Percentiles rank a stretch among this genome's conserved stretches.
Conservation (phyloP, 2,797 vertebrate genomes). For the Amblyopsis hoosieri region DNA sequence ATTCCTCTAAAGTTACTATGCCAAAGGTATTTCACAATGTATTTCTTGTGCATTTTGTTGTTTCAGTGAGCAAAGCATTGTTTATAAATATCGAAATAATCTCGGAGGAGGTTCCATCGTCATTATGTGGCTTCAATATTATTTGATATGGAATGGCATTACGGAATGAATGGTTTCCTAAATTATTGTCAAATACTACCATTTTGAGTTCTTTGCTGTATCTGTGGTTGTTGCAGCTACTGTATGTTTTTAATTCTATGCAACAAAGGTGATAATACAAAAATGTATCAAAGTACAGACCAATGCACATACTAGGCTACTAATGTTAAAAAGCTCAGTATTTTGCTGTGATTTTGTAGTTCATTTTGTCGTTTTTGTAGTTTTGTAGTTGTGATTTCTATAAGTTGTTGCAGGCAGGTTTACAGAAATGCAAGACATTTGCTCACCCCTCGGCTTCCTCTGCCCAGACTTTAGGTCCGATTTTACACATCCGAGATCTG, state of each 20-base stretch:
- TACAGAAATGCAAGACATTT: too few species aligned
- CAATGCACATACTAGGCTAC: too few species aligned
- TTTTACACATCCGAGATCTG: too few species aligned
- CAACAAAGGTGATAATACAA: background rate
- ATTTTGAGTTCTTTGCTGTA: constrained; percentile 2
- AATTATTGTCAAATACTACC: constrained; percentile 33
- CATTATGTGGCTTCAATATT: constrained; percentile 6
- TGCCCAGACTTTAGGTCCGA: too few species aligned
- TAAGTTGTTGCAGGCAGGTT: too few species aligned
- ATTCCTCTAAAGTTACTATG: constrained; percentile 43
- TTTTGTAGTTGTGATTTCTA: too few species aligned
- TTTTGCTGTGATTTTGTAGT: too few species aligned
- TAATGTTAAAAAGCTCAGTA: too few species aligned
- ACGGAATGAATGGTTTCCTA: constrained; percentile 45
- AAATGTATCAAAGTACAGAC: too few species aligned
- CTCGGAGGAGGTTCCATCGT: constrained; percentile 17
- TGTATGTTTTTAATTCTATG: background rate
- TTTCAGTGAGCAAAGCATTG: constrained; percentile 31
- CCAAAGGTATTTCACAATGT: constrained; percentile 33
- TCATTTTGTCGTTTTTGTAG: too few species aligned
- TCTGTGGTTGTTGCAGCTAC: too few species aligned
- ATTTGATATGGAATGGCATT: constrained; percentile 26
- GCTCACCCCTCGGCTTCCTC: too few species aligned
- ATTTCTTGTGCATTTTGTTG: constrained; percentile 13
- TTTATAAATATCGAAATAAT: constrained; percentile 17